Evolutionary conservation across 2,888 invertebrate species (phyloP).

Genomic region (Drepana falcataria): DNA sequence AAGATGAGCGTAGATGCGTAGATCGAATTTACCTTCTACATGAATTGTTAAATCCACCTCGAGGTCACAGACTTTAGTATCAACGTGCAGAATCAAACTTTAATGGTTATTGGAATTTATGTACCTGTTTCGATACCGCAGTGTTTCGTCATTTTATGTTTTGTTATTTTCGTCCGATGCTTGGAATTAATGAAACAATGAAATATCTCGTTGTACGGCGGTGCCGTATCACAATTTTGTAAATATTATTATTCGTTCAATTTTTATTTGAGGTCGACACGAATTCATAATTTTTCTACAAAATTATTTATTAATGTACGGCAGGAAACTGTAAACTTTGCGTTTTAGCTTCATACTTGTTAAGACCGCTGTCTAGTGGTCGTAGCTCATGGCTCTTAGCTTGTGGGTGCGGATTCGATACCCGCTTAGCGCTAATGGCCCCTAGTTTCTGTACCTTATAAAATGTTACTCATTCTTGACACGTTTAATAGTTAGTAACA

Average conservation of each 20-base stretch:
- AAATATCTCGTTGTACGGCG: not conserved
- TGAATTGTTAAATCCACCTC: slow-evolving; percentile 13
- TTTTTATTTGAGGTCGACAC: not conserved
- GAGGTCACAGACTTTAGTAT: slow-evolving; percentile 2
- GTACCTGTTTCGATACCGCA: not conserved
- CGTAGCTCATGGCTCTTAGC: no score
- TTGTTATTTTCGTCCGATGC: not conserved
- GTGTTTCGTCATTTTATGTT: not conserved
- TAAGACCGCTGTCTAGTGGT: no score
- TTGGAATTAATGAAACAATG: not conserved
- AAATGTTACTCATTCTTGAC: no score
- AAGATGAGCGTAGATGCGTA: not conserved
- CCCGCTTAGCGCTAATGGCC: no score
- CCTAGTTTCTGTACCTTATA: no score
- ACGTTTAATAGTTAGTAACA: not conserved
- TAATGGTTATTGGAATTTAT: slow-evolving; percentile 9
- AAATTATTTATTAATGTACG: no score
- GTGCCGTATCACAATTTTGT: not conserved
- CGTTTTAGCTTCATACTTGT: no score
- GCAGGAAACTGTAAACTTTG: no score
- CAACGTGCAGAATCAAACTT: slow-evolving; percentile 7
- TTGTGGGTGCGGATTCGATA: no score
- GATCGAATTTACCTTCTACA: slow-evolving; percentile 4
- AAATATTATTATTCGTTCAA: not conserved
- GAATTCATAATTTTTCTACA: not conserved